These are phyloP conservation scores for Hyperoplus lanceolatus DNA, from an alignment of 2,797 vertebrate species.

Conservation along the genomic window DNA sequence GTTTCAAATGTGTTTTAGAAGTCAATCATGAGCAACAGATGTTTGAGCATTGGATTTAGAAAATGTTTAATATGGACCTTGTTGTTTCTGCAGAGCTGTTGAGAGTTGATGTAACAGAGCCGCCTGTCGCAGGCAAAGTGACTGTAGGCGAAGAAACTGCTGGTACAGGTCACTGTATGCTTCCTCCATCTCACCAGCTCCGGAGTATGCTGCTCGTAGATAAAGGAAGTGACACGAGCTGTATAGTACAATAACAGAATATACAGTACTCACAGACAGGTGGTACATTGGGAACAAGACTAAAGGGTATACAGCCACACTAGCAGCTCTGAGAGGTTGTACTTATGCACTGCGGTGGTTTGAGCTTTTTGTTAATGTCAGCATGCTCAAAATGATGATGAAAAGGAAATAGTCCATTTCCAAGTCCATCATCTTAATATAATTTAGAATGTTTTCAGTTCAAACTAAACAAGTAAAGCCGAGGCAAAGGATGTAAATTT, in stretches of 20 bases:
- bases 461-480: not conserved
- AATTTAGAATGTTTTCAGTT: not conserved
- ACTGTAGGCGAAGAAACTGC: constrained; percentile 85
- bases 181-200: constrained; percentile 83
- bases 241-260: not conserved
- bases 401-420: not conserved
- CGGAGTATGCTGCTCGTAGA: constrained; percentile 26
- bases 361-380: not conserved
- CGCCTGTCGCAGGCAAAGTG: constrained; percentile 87
- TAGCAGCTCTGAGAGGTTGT: not conserved
- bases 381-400: not conserved
- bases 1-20: not conserved
- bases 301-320: not conserved
- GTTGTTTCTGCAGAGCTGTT: constrained; percentile 69
- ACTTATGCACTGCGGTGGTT: not conserved
- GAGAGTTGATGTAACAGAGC: constrained; percentile 85
- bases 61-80: constrained; percentile 67
- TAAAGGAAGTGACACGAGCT: not conserved
- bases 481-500: not conserved
- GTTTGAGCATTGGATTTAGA: not conserved
- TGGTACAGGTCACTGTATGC: constrained; percentile 84
- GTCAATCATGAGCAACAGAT: not conserved
- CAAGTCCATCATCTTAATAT: not conserved
- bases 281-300: not conserved
- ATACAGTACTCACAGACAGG: not conserved